Evolutionary conservation across 2,113 vertebrate species (phyloP), one percentile per base, ranked within the genome.

Genomic region (Heterocephalus glaber): DNA sequence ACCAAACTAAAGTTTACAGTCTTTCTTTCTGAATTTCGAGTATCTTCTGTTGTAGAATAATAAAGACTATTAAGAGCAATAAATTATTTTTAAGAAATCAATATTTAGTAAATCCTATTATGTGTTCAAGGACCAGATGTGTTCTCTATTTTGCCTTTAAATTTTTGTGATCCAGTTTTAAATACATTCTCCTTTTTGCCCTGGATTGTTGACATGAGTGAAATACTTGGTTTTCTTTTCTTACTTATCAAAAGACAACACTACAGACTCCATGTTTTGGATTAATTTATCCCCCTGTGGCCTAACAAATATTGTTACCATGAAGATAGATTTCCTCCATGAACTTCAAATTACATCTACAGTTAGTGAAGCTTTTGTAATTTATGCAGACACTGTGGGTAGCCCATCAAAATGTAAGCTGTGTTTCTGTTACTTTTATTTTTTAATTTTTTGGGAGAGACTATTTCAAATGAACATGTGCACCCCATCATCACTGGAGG

Each of bases 1-100:
- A 99, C 99, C 99, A 99, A 99, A 99, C 99, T 98, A 98, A 99
- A 99, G 99, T 99, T 99, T 99, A 99, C 99, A 99, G 96, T 98
- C 99, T 99, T 99, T 98, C 97, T 99, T 99, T 99, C 98, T 98
- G 98, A 99, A 99, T 99, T 99, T 99, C 99, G 98, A 98, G 99
- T 99, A 99, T 99, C 99, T 99, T 99, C 99, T 99, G 99, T 99
- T 99, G 99, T 99, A 99, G 98, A 99, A 97, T 97, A 98, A 97
- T 97, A 98, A 98, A 98, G 97, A 99, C 98, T 99, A 99, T 99
- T 99, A 99, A 99, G 99, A 99, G 99, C 99, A 99, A 99, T 99
- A 99, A 99, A 99, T 99, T 99, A 99, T 99, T 99, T 99, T 99
- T 99, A 99, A 99, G 98, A 99, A 99, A 99, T 99, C 99, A 98